Evolutionary conservation across 2,888 invertebrate genomes (phyloP), one percentile per base, ranked within the genome.

Genomic region (Hypselothyrea guttata): DNA sequence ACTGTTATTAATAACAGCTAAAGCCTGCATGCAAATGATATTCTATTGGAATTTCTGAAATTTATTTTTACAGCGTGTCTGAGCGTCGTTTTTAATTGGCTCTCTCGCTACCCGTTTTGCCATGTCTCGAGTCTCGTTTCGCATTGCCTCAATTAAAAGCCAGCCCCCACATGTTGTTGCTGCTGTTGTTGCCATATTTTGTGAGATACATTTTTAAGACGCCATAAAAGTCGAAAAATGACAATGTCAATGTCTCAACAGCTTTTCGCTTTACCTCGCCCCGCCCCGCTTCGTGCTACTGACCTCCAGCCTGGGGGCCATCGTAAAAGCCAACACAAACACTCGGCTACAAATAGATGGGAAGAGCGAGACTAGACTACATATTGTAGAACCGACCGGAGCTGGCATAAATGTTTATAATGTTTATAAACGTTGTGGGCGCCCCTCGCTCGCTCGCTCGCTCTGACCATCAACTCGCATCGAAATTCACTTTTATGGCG

Each of bases 201-300:
- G 61, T 52, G 66, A 71, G 65, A 82, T 72, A 78, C 62, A 72
- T 76, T 81, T 79, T 82, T 77, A 77, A 82, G 81, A 73, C 84
- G 84, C 84, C 82, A 84, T 82, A 82, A 82, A 82, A 79, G 84
- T 84, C 81, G 70, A 75, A 56, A 75, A 64, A 75, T 83, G 82
- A 81, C 82, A 82, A 84, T 82, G 84, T 82, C 84, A 82, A 82
- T 82, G 81, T 70, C 81, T 82, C 11, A 40, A 12, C 35, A 22
- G n/a, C 40, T 47, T 28, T 9, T 9, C 38, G 22, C 41, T 35
- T 22, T 35, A 46, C 59, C 52, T 54, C 22, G 22, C 22, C 22
- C 5, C 5, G 22, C 22, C 22, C 22, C 22, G 2, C 22, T 22
- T 5, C 83, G 79, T 79, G 81, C 83, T 76, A 83, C 72, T 83